phyloP scores from a whole-genome alignment of 2,888 invertebrate genomes.

The Unio delphinus region DNA sequence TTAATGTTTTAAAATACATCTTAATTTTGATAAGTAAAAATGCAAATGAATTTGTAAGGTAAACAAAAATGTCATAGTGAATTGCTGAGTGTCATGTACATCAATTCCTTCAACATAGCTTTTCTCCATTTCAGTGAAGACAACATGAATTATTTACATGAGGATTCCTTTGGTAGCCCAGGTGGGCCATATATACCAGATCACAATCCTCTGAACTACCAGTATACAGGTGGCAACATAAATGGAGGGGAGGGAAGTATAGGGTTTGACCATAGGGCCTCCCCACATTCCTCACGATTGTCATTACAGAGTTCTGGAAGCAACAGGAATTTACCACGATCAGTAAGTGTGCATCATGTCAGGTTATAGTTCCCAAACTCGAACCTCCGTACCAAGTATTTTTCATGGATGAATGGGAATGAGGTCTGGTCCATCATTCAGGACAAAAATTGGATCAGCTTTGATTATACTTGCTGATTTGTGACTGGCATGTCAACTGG shows the following conservation, averaged over 20 bases:
- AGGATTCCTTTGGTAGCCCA: constrained; percentile 42
- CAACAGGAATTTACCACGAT: constrained; percentile 39
- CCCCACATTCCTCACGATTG: constrained; percentile 52
- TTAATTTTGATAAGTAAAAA: too few species aligned
- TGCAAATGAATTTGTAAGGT: too few species aligned
- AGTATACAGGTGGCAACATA: constrained; percentile 14
- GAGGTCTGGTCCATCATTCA: too few species aligned
- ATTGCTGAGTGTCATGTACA: too few species aligned
- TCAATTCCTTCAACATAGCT: background rate
- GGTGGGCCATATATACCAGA: constrained; percentile 33
- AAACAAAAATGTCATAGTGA: too few species aligned
- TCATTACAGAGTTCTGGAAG: constrained; percentile 55
- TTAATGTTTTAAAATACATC: too few species aligned
- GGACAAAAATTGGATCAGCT: too few species aligned
- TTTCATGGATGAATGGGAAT: too few species aligned
- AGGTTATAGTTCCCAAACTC: too few species aligned
- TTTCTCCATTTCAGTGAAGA: constrained; percentile 34
- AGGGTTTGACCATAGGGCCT: constrained; percentile 24
- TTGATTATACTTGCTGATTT: too few species aligned
- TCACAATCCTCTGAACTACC: constrained; percentile 20
- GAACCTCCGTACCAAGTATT: too few species aligned
- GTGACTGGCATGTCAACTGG: too few species aligned
- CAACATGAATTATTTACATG: constrained; percentile 60
- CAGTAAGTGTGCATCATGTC: constrained; percentile 14
- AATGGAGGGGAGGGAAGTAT: constrained; percentile 36